Evolutionary conservation across 2,888 invertebrate species (phyloP).

Genomic region (Callyntrura guangdongensis): DNA sequence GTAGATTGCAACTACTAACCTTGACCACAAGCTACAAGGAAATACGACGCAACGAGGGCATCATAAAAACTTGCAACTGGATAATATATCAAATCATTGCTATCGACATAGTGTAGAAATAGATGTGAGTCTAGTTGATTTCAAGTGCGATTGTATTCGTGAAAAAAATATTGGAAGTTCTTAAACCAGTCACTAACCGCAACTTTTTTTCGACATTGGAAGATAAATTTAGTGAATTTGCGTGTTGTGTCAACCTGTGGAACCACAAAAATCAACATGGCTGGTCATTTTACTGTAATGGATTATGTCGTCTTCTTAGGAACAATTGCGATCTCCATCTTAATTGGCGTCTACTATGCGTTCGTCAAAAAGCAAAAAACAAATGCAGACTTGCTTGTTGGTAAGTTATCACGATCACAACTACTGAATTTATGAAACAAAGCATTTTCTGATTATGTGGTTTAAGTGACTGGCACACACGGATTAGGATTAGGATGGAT

Average conservation of each 20-base stretch:
- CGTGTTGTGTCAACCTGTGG: not conserved
- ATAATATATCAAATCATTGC: too few species aligned
- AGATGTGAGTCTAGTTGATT: too few species aligned
- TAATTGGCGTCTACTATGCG: constrained; percentile 86
- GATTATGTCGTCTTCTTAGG: constrained; percentile 85
- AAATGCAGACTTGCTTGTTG: constrained; percentile 86
- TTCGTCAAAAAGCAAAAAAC: constrained; percentile 88
- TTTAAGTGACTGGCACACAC: too few species aligned
- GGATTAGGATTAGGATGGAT: too few species aligned
- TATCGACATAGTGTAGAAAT: too few species aligned
- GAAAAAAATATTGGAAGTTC: not conserved
- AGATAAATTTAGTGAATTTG: not conserved
- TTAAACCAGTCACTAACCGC: not conserved
- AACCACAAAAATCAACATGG: constrained; percentile 62
- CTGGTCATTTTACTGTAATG: constrained; percentile 80
- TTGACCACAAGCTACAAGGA: too few species aligned
- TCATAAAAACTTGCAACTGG: too few species aligned
- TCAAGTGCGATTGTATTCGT: too few species aligned
- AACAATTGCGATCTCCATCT: constrained; percentile 85
- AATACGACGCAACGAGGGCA: too few species aligned
- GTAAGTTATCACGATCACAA: constrained; percentile 72
- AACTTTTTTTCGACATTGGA: not conserved
- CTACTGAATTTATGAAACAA: too few species aligned
- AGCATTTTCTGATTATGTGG: not conserved
- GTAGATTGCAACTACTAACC: too few species aligned